Conservation (phyloP, 1,140 invertebrate genomes). For the Sarcophaga bullata region DNA sequence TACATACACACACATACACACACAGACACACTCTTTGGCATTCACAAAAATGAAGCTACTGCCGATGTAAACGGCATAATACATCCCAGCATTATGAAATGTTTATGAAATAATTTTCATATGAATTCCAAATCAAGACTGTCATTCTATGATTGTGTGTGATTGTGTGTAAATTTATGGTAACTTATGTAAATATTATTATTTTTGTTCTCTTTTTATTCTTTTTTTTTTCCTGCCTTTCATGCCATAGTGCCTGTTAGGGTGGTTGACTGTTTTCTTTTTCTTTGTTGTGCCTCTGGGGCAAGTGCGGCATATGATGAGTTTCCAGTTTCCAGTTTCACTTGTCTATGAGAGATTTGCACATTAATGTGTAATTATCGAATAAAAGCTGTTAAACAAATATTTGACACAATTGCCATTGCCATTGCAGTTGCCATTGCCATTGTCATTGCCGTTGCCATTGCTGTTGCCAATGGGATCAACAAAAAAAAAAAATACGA, state of each 20-base stretch:
- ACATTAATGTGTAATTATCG: conserved; percentile 38
- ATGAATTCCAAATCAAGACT: not conserved
- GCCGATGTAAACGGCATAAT: not conserved
- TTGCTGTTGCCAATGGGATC: too few relatives aligned
- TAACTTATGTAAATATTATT: conserved; percentile 35
- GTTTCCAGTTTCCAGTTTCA: not conserved
- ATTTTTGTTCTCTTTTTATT: not conserved
- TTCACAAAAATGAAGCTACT: conserved; percentile 20
- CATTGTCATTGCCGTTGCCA: too few relatives aligned
- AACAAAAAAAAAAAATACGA: not conserved
- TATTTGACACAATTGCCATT: conserved; percentile 12
- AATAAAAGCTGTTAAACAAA: conserved; percentile 38
- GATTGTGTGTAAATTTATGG: conserved; percentile 2
- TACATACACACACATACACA: not conserved
- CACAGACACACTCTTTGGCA: too few relatives aligned
- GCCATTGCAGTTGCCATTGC: too few relatives aligned
- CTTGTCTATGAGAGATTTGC: conserved; percentile 21
- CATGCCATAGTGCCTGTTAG: not conserved
- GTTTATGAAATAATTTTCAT: conserved; percentile 28
- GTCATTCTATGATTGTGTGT: not conserved
- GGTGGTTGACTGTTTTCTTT: not conserved
- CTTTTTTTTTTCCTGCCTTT: conserved; percentile 6
- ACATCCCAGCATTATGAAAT: conserved; percentile 8
- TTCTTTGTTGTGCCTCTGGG: not conserved
- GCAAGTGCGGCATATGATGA: conserved; percentile 14